These are phyloP conservation scores for Platyscapa corneri DNA, from an alignment of 1,140 invertebrate genomes.

Conservation along the genomic window DNA sequence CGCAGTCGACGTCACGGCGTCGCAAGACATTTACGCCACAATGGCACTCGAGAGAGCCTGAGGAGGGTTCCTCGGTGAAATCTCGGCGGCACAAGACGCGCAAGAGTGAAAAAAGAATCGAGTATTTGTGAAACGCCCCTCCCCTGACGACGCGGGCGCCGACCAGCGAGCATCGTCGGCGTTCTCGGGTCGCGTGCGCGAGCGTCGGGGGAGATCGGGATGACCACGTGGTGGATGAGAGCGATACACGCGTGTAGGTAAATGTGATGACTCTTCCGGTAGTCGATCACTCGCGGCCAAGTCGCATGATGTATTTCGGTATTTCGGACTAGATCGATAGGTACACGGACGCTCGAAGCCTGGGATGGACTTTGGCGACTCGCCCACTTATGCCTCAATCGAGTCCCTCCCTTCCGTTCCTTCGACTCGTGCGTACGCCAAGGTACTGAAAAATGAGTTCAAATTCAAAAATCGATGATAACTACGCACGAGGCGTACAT, in stretches of 20 bases:
- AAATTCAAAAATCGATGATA: neutral
- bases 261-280: neutral
- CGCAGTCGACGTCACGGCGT: neutral
- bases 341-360: neutral
- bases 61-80: neutral
- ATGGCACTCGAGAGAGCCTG: neutral
- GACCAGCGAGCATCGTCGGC: no score
- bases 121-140: no score
- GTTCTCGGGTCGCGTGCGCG: no score
- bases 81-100: neutral
- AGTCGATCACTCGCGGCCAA: neutral
- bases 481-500: neutral
- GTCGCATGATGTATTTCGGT: conserved; percentile 33
- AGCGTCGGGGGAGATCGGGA: no score
- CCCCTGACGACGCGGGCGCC: no score
- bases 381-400: neutral
- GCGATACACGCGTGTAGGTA: neutral
- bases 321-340: conserved; percentile 43
- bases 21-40: no score
- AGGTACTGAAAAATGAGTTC: neutral
- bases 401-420: neutral
- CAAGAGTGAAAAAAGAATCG: no score
- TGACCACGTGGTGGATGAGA: conserved; percentile 22
- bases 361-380: neutral
- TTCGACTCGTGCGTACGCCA: neutral